phyloP scores from a whole-genome alignment of 2,888 invertebrate species.

The Congeria kusceri region DNA sequence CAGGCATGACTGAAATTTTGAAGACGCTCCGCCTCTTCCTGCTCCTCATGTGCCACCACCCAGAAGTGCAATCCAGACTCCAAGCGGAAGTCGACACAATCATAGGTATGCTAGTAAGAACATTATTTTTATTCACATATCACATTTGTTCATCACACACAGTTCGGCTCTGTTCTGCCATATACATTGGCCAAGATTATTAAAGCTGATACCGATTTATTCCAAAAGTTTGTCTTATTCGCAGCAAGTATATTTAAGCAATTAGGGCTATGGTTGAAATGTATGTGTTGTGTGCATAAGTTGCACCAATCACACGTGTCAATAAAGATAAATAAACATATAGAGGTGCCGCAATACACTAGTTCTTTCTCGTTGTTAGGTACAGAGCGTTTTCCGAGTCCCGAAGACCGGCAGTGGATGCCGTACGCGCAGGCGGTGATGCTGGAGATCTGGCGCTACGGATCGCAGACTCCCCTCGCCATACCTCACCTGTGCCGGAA shows the following conservation, averaged over 20 bases:
- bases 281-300: no score
- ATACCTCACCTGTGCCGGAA: conserved; percentile 59
- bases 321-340: no score
- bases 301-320: no score
- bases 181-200: no score
- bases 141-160: no score
- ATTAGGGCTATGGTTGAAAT: no score
- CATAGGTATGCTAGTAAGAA: conserved; percentile 49
- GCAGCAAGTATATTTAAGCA: no score
- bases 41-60: conserved; percentile 63
- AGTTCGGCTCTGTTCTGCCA: no score
- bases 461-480: conserved; percentile 59
- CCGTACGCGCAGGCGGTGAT: conserved; percentile 55
- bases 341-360: no score
- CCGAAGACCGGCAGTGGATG: conserved; percentile 52
- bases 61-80: conserved; percentile 41
- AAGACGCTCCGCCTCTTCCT: conserved; percentile 57
- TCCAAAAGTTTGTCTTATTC: no score
- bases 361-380: conserved; percentile 32
- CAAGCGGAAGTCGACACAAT: conserved; percentile 58
- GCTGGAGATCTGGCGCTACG: conserved; percentile 56
- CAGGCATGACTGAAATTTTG: conserved; percentile 64
- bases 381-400: conserved; percentile 41
- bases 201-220: no score
- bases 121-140: not conserved